A percentile compares a stretch with the other conserved stretches of the same genome.
phyloP scores from a whole-genome alignment of 2,113 vertebrate species.

The Sinocyclocheilus grahami region DNA sequence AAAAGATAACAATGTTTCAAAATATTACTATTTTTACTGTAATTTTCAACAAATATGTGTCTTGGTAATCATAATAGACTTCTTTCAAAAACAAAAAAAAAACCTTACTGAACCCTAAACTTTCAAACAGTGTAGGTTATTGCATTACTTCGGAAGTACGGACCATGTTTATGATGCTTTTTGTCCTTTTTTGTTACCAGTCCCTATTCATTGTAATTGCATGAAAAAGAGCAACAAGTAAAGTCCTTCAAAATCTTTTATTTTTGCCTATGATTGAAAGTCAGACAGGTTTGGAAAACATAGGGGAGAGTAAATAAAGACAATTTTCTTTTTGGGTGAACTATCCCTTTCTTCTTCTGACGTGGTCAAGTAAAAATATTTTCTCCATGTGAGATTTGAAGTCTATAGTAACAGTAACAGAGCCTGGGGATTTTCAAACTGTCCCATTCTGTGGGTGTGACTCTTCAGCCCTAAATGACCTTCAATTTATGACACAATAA shows the following conservation, averaged over 20 bases:
- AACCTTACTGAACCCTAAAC: no score
- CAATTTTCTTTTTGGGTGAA: neutral
- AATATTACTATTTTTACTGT: no score
- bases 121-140: no score
- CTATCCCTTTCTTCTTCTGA: neutral
- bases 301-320: neutral
- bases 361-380: neutral
- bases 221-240: neutral
- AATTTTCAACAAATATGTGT: no score
- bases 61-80: no score
- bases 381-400: neutral
- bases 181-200: no score
- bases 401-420: constrained; percentile 2
- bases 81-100: no score
- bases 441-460: neutral
- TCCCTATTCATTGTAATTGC: no score
- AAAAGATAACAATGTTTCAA: no score
- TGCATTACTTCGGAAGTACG: no score
- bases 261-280: neutral
- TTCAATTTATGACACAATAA: constrained; percentile 16
- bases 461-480: neutral
- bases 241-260: neutral
- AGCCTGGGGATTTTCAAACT: neutral
- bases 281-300: neutral
- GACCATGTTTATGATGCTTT: no score